Conservation (phyloP, 2,113 vertebrate genomes). For the Psammodynastes pulverulentus region DNA sequence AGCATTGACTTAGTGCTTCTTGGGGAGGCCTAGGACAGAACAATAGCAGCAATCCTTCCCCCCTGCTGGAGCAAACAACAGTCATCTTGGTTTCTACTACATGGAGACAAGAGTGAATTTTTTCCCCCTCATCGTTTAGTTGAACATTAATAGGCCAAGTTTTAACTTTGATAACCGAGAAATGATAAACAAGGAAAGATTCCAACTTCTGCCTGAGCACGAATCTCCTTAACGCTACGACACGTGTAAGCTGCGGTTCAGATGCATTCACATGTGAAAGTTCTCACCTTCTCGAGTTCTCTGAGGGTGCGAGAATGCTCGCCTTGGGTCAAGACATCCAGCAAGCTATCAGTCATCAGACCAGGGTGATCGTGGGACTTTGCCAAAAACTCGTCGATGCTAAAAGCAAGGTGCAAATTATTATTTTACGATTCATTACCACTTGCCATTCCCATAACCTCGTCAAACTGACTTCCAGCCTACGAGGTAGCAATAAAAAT, state of each 20-base stretch:
- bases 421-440: background rate
- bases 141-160: background rate
- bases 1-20: too few species aligned
- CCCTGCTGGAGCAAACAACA: background rate
- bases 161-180: background rate
- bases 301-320: constrained; percentile 85
- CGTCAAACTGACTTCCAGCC: background rate
- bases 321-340: constrained; percentile 91
- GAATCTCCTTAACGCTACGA: background rate
- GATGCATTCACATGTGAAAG: background rate
- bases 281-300: constrained; percentile 76
- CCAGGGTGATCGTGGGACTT: constrained; percentile 85
- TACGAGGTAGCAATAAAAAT: background rate
- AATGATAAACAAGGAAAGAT: background rate
- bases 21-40: too few species aligned
- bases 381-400: constrained; percentile 83
- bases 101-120: background rate
- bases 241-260: accelerated
- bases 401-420: constrained; percentile 56
- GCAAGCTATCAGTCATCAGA: constrained; percentile 89
- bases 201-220: background rate
- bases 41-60: background rate
- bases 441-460: background rate
- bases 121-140: background rate
- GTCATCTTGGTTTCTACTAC: background rate